Conservation (phyloP, 2,797 vertebrate genomes). For the Poliocrania exsul region DNA sequence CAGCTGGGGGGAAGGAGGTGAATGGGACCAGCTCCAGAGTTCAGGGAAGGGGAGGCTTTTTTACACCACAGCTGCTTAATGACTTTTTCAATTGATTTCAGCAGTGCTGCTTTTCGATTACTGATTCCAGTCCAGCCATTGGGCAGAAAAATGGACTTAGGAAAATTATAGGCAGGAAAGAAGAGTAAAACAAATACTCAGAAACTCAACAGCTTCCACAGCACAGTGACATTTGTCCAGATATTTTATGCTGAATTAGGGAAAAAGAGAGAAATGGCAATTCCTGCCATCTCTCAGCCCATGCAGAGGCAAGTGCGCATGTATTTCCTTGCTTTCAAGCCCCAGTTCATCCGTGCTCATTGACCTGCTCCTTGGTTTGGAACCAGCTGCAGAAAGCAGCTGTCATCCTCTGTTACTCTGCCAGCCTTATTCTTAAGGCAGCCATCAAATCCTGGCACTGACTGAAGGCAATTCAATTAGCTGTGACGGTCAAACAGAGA, state of each 20-base stretch:
- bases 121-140: constrained; percentile 34
- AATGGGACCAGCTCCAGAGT: constrained; percentile 15
- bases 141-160: constrained; percentile 33
- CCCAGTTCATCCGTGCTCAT: constrained; percentile 10
- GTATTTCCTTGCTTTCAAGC: constrained; percentile 25
- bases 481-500: constrained; percentile 59
- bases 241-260: constrained; percentile 33
- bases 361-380: constrained; percentile 27
- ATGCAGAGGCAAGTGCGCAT: neutral
- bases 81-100: constrained; percentile 70
- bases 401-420: constrained; percentile 56
- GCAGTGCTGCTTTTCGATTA: constrained; percentile 48
- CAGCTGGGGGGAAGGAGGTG: constrained; percentile 43
- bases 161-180: constrained; percentile 26
- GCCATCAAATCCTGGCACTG: constrained; percentile 45
- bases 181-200: neutral
- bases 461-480: constrained; percentile 67
- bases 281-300: neutral
- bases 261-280: neutral
- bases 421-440: constrained; percentile 48
- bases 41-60: constrained; percentile 8
- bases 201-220: neutral
- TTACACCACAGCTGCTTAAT: constrained; percentile 48
- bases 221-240: neutral
- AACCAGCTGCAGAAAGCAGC: constrained; percentile 59